These are phyloP conservation scores for Drosophila atripex DNA, from an alignment of 2,888 invertebrate genomes.

Conservation along the genomic window DNA sequence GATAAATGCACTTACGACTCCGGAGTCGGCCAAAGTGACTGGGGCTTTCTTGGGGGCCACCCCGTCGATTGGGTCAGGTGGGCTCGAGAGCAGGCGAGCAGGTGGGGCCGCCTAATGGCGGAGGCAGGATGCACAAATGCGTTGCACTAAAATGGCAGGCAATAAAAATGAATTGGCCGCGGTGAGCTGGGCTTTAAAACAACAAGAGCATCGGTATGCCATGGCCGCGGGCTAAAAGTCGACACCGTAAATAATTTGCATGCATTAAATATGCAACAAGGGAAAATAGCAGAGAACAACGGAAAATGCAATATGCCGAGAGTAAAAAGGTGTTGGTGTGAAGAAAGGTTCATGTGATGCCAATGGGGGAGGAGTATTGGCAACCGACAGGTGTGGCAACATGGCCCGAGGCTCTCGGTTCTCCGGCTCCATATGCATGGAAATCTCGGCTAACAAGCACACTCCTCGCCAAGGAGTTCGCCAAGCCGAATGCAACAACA, in stretches of 20 bases:
- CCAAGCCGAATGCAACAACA: slow-evolving; percentile 36
- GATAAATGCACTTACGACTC: slow-evolving; percentile 66
- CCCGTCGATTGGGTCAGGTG: slow-evolving; percentile 6
- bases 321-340: slow-evolving; percentile 6
- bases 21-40: slow-evolving; percentile 48
- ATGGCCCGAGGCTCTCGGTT: slow-evolving; percentile 47
- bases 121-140: slow-evolving; percentile 7
- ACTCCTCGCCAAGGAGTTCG: slow-evolving; percentile 52
- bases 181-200: slow-evolving; percentile 34
- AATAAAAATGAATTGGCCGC: slow-evolving; percentile 56
- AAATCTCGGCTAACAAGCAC: slow-evolving; percentile 66
- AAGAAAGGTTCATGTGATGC: not conserved
- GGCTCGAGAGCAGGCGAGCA: not conserved
- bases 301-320: slow-evolving; percentile 58
- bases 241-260: slow-evolving; percentile 67
- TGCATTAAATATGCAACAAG: slow-evolving; percentile 65
- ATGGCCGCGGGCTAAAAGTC: slow-evolving; percentile 40
- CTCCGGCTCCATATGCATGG: slow-evolving; percentile 56
- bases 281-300: slow-evolving; percentile 55
- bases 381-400: slow-evolving; percentile 48
- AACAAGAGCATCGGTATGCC: slow-evolving; percentile 5
- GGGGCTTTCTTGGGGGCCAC: slow-evolving; percentile 22
- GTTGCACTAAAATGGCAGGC: slow-evolving; percentile 49
- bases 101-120: slow-evolving; percentile 17
- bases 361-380: slow-evolving; percentile 1